Evolutionary conservation across 1,140 invertebrate genomes (phyloP), one percentile per base, ranked within the genome.

Genomic region (Reticulitermes speratus): DNA sequence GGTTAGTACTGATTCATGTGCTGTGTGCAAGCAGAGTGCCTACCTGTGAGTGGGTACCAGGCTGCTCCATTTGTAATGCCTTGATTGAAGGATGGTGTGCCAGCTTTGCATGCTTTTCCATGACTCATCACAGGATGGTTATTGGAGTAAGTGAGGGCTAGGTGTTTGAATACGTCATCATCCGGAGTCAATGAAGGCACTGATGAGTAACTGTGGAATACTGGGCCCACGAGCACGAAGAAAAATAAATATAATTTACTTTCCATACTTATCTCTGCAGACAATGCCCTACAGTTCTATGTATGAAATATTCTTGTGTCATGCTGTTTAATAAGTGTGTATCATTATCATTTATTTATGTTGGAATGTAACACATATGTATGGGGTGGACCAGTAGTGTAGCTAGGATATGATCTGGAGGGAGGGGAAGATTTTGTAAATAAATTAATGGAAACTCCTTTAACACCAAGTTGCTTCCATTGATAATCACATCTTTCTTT

Each of bases 21-120:
- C 1, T 55, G 52, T 16, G 52, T 55, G 52, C 52, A 55, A 12
- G 19, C 19, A 21, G 52, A 55, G 5, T 48, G 48, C 45, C 88
- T 89, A 91, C 97, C 97, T 86, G 96, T 97, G 2, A 98, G 91
- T 0, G 96, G 96, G 91, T 98, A 98, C 97, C 97, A 98, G 83
- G 96, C 96, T 3, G 97, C 97, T 11, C 97, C 97, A 89, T 98
- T 98, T 23, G 97, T 98, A 87, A 98, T 98, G 19, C 97, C 97
- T 89, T 97, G 92, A 87, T 95, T 93, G 90, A 98, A 98, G 9
- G 94, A 93, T 87, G 95, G 93, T 82, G 94, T 93, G 88, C 90
- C 86, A 86, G 94, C 92, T 88, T 96, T 95, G 91, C 97, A 98
- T 3, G 96, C 95, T 44, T 95, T 94, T 11, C 97, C 97, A 75